A percentile compares a stretch with the other conserved stretches of the same genome.
phyloP scores from a whole-genome alignment of 2,113 vertebrate genomes.

The Haplochromis burtoni region DNA sequence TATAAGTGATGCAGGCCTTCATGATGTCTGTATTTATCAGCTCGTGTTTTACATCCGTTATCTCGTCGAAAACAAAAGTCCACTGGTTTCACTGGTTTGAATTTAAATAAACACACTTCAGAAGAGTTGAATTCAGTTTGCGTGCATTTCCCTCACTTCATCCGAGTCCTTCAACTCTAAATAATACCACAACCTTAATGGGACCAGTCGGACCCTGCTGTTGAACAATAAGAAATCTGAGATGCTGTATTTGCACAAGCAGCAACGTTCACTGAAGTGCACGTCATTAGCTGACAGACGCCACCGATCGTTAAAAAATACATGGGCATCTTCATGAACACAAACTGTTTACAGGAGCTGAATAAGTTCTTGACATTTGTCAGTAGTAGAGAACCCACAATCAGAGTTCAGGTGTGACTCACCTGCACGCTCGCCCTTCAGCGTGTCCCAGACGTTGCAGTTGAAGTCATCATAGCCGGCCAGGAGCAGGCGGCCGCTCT shows the following conservation, averaged over 20 bases:
- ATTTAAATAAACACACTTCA: not conserved
- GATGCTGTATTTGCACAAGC: not conserved
- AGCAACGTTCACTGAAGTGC: not conserved
- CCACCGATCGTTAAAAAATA: not conserved
- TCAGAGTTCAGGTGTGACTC: conserved; percentile 8
- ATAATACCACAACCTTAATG: not conserved
- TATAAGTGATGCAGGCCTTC: not conserved
- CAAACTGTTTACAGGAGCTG: not conserved
- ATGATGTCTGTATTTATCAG: not conserved
- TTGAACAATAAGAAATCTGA: not conserved
- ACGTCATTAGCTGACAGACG: not conserved
- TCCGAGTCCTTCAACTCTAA: not conserved
- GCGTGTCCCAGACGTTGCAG: conserved; percentile 95
- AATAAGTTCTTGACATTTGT: not conserved
- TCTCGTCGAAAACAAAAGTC: not conserved
- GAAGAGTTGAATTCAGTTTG: not conserved
- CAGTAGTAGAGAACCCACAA: not conserved
- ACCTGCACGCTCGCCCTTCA: conserved; percentile 96
- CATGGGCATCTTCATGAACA: not conserved
- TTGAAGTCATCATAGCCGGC: conserved; percentile 97
- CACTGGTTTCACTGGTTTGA: not conserved
- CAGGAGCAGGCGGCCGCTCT: conserved; percentile 91
- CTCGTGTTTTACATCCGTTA: not conserved
- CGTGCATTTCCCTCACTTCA: not conserved
- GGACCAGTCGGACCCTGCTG: not conserved